Evolutionary conservation across 2,113 vertebrate genomes (phyloP).

Genomic region (Bubo bubo): DNA sequence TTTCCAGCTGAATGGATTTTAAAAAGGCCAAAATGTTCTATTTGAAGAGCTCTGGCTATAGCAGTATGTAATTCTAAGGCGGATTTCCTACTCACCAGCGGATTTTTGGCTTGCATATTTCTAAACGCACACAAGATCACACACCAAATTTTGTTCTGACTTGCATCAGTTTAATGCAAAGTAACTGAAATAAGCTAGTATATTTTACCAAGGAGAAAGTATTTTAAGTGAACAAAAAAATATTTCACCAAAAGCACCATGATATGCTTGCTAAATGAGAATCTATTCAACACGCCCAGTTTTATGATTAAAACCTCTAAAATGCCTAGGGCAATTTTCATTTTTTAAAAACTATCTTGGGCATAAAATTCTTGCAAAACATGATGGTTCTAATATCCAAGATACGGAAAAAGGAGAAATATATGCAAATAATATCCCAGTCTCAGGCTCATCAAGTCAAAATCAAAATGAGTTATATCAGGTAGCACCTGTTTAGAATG

Average conservation of each 20-base stretch:
- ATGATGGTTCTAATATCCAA: not conserved
- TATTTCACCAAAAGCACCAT: not conserved
- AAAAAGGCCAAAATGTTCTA: not conserved
- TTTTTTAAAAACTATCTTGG: not conserved
- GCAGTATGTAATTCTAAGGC: not conserved
- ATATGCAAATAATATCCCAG: not conserved
- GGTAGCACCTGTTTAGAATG: slow-evolving; percentile 7
- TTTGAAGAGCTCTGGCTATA: not conserved
- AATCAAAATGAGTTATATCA: not conserved
- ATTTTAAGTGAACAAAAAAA: not conserved
- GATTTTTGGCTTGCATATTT: not conserved
- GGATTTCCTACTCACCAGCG: not conserved
- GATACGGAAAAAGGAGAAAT: not conserved
- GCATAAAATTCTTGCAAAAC: not conserved
- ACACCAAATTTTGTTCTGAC: not conserved
- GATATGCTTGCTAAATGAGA: slow-evolving; percentile 2
- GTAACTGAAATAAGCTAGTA: not conserved
- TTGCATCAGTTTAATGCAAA: not conserved
- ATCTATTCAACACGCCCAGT: not conserved
- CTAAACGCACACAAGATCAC: not conserved
- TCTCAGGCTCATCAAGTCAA: not conserved
- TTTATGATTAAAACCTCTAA: not conserved
- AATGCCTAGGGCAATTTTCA: not conserved
- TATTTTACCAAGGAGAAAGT: not conserved
- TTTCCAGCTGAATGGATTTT: not conserved